Evolutionary conservation across 92 coral and sea anemone genomes (phyloP).

Genomic region (Siderastrea radians): DNA sequence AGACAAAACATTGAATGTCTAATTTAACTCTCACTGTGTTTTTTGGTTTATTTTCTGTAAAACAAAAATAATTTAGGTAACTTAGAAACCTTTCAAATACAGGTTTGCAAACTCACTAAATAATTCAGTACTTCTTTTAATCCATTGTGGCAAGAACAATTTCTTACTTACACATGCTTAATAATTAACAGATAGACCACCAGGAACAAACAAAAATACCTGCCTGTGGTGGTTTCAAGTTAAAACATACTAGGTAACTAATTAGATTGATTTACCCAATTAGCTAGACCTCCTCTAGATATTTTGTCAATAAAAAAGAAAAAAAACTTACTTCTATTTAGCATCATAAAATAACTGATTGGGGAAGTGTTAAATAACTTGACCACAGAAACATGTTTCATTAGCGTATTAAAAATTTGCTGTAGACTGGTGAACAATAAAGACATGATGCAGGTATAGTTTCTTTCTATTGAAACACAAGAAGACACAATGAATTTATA

Average conservation of each 20-base stretch:
- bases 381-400: not conserved
- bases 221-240: not conserved
- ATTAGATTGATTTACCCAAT: not conserved
- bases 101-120: not conserved
- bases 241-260: constrained; percentile 2
- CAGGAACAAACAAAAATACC: constrained; percentile 4
- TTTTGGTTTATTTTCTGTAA: not conserved
- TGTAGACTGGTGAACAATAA: not conserved
- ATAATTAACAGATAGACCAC: constrained; percentile 10
- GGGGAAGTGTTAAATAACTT: not conserved
- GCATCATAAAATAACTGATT: not conserved
- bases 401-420: no score
- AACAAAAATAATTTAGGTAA: not conserved
- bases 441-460: constrained; percentile 11
- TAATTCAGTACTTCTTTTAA: constrained; percentile 12
- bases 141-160: constrained; percentile 18
- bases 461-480: constrained; percentile 6
- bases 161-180: constrained; percentile 5
- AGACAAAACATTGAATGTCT: not conserved
- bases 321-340: not conserved
- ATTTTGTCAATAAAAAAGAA: not conserved
- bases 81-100: not conserved
- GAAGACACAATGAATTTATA: constrained; percentile 19
- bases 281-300: not conserved
- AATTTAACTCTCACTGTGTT: not conserved